Evolutionary conservation across 92 coral and sea anemone species (phyloP).

Genomic region (Heteractis magnifica): DNA sequence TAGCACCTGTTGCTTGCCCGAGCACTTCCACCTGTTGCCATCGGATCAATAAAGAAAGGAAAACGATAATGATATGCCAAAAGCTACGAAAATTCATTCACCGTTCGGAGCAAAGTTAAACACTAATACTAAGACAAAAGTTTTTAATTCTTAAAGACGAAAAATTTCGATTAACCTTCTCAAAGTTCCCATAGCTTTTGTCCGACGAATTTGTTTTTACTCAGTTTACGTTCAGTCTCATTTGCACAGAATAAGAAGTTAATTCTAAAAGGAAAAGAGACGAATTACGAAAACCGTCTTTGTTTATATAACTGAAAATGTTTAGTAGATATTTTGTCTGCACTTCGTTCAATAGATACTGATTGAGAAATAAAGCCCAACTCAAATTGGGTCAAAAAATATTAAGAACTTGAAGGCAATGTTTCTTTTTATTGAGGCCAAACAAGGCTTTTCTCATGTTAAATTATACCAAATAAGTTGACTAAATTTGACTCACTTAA

Average conservation of each 20-base stretch:
- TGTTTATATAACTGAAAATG: neutral
- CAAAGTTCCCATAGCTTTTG: neutral
- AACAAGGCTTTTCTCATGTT: neutral
- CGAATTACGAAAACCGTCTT: neutral
- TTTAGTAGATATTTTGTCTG: neutral
- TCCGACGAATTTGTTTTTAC: neutral
- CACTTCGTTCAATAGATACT: neutral
- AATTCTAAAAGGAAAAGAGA: neutral
- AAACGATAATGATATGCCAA: neutral
- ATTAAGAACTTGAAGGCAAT: neutral
- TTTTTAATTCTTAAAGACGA: neutral
- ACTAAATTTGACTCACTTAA: neutral
- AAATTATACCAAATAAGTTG: neutral
- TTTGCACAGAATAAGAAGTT: neutral
- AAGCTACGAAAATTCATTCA: neutral
- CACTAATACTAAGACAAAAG: neutral
- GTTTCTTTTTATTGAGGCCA: neutral
- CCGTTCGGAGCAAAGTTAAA: neutral
- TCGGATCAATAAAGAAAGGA: neutral
- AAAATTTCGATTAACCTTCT: neutral
- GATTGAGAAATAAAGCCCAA: no score
- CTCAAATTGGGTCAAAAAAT: neutral
- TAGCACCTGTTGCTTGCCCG: neutral
- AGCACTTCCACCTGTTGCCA: neutral
- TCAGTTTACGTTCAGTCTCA: neutral